Conservation (phyloP, 1,140 invertebrate species). For the Tribolium castaneum region DNA sequence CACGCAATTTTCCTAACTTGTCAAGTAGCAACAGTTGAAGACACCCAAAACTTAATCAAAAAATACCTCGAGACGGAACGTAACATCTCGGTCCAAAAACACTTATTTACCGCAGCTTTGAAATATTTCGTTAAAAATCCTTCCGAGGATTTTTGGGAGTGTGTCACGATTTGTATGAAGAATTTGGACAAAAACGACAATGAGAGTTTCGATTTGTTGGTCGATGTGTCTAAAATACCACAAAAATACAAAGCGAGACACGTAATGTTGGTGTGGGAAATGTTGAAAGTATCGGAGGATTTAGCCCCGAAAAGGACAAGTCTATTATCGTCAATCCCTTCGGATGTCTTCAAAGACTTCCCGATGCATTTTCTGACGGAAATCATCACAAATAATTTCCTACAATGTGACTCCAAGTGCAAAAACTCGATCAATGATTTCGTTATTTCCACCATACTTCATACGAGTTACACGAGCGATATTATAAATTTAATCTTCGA, state of each 20-base stretch:
- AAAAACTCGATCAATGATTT: background rate
- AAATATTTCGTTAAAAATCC: conserved; percentile 44
- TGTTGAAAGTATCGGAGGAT: background rate
- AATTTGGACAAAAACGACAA: conserved; percentile 40
- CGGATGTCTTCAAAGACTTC: background rate
- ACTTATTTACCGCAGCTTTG: conserved; percentile 38
- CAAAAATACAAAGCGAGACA: conserved; percentile 15
- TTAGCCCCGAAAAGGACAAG: background rate
- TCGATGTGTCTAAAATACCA: background rate
- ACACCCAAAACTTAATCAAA: background rate
- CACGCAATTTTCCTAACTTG: conserved; percentile 37
- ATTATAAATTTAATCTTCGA: background rate
- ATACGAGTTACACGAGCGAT: background rate
- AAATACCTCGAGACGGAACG: background rate
- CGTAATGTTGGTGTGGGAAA: conserved; percentile 31
- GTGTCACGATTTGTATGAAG: background rate
- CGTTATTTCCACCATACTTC: background rate
- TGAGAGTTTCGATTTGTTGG: conserved; percentile 24
- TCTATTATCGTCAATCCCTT: background rate
- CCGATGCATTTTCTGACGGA: background rate
- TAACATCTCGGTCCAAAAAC: conserved; percentile 39
- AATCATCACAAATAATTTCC: background rate
- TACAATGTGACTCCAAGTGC: background rate
- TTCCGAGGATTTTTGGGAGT: conserved; percentile 11
- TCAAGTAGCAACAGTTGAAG: background rate